Evolutionary conservation across 1,140 invertebrate species (phyloP).

Genomic region (Drosophila watanabei): DNA sequence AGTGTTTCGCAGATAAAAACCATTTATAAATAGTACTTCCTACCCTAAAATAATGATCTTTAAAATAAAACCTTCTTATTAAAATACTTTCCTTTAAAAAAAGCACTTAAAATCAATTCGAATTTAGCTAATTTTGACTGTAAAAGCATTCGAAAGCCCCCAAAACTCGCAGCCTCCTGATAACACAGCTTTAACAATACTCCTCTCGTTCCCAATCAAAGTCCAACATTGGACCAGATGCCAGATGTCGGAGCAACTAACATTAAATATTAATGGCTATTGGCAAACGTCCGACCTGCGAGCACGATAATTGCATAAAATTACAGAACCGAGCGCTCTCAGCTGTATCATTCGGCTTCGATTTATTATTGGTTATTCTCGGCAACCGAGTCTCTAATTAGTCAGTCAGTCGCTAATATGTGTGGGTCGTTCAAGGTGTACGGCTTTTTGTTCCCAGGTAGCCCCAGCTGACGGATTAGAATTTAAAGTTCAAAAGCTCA

Average conservation of each 20-base stretch:
- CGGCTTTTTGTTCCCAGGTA: constrained; percentile 37
- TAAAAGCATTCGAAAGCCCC: background rate
- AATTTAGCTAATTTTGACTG: background rate
- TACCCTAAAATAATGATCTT: too few species aligned
- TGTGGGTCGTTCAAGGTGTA: constrained; percentile 55
- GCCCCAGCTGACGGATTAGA: constrained; percentile 41
- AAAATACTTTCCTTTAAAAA: background rate
- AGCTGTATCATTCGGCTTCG: constrained; percentile 25
- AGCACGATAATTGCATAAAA: constrained; percentile 55
- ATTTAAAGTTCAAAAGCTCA: constrained; percentile 69
- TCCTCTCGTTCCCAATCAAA: constrained; percentile 16
- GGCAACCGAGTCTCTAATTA: constrained; percentile 63
- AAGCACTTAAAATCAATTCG: background rate
- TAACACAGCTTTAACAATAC: constrained; percentile 7
- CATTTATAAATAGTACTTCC: too few species aligned
- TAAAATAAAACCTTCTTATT: too few species aligned
- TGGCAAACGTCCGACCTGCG: constrained; percentile 29
- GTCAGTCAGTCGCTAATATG: constrained; percentile 52
- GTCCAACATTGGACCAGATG: constrained; percentile 39
- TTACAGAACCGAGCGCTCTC: constrained; percentile 34
- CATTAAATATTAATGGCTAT: constrained; percentile 58
- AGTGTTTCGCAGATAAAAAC: background rate
- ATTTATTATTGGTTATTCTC: constrained; percentile 32
- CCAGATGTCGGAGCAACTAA: constrained; percentile 29
- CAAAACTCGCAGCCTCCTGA: background rate